A percentile compares a stretch with the other conserved stretches of the same genome.
phyloP scores from a whole-genome alignment of 2,888 invertebrate species.

The Steinernema hermaphroditum region DNA sequence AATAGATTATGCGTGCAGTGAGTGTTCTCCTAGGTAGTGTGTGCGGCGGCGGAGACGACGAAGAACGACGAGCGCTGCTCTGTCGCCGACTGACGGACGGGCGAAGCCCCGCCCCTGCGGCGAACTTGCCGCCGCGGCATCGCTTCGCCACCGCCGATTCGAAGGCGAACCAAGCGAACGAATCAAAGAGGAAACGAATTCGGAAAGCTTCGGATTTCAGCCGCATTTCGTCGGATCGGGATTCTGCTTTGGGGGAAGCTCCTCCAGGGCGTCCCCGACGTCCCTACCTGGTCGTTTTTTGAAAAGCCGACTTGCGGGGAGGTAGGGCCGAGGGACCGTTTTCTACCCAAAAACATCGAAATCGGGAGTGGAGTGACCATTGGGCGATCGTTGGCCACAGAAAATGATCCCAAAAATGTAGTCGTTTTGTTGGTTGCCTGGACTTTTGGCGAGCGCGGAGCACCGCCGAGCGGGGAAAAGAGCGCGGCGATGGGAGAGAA shows the following conservation, averaged over 20 bases:
- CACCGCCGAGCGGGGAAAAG: neutral
- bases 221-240: neutral
- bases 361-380: neutral
- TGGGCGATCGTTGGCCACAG: constrained; percentile 2
- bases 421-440: constrained; percentile 14
- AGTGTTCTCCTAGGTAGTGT: constrained; percentile 7
- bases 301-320: neutral
- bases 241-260: neutral
- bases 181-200: constrained; percentile 14
- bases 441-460: constrained; percentile 14
- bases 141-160: neutral
- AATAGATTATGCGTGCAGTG: constrained; percentile 22
- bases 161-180: constrained; percentile 4
- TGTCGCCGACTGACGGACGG: neutral
- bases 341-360: neutral
- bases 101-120: constrained; percentile 16
- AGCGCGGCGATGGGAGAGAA: neutral
- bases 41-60: neutral
- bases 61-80: constrained; percentile 7
- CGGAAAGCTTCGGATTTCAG: neutral
- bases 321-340: neutral
- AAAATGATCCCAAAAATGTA: constrained; percentile 21
- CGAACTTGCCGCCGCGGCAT: constrained; percentile 28
- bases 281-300: neutral
- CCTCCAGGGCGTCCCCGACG: neutral